Base-by-base conservation (phyloP, 2,113 vertebrate genomes). In the Clinocottus analis region DNA sequence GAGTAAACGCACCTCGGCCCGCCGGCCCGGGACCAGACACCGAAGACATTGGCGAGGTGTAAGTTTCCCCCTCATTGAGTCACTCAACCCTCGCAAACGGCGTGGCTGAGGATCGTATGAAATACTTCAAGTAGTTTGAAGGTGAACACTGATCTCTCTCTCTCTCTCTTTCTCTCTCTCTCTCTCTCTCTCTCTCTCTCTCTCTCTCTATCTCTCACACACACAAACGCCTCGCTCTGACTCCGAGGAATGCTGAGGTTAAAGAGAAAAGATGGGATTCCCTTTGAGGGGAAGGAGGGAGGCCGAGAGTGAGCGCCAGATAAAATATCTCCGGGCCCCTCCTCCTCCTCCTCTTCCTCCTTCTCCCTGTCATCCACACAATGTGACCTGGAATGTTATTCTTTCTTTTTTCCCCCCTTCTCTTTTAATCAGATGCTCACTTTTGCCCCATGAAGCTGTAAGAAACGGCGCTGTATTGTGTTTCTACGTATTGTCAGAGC, bases 251-350 rank as follows among this genome's bases (percentile, higher is more conserved):
- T 91, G 86, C 49, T 56, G 73, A 88, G 89, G 87, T 86, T 91
- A 90, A 89, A 90, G 60, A 73, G 12, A 83, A 88, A 82, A 80
- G 79, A 79, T 77, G 91, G 87, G 84, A 91, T 85, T 90, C 84
- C 89, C 83, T 89, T 80, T 78, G 64, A 81, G 73, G 61, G 67
- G n/a, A n/a, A 62, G 66, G 64, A 75, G 68, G 79, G 81, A 84
- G 79, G 63, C 43, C 23, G 21, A 53, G 53, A 58, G 70, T 61
- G 47, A 70, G 73, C 39, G 81, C 59, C 70, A 77, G 83, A 82
- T 85, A 84, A 80, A 86, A 87, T 88, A 72, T 83, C 80, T 65
- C 13, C 61, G 23, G 59, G 45, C 59, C 69, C 69, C 77, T 77
- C 84, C 80, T 75, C 14, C 58, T 60, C 37, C 68, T 77, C 72